Conservation (phyloP, 2,888 invertebrate species). For the Molorchus minor region DNA sequence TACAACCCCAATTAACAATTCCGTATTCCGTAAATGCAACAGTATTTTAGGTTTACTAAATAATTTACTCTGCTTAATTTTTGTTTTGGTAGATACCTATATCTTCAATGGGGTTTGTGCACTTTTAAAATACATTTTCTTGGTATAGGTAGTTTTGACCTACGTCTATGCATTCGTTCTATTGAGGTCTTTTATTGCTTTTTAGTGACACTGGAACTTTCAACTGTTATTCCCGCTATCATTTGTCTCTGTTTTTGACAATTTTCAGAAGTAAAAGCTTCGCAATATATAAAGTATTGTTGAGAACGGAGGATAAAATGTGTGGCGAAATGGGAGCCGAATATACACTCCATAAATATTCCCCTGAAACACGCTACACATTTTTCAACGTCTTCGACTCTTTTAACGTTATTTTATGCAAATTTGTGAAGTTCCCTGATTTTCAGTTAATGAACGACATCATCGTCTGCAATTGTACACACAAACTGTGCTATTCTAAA, state of each 20-base stretch:
- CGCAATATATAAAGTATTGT: conserved; percentile 18
- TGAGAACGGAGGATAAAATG: conserved; percentile 16
- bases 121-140: too few species aligned
- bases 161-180: too few species aligned
- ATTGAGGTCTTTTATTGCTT: conserved; percentile 15
- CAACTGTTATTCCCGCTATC: conserved; percentile 15
- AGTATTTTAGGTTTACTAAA: too few species aligned
- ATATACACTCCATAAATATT: conserved; percentile 23
- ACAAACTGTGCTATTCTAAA: too few species aligned
- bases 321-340: conserved; percentile 13
- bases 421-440: conserved; percentile 7
- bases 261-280: conserved; percentile 21
- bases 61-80: too few species aligned
- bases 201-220: conserved; percentile 6
- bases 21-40: too few species aligned
- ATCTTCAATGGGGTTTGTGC: too few species aligned
- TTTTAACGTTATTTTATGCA: conserved; percentile 20
- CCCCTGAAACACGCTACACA: conserved; percentile 12
- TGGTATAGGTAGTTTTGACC: too few species aligned
- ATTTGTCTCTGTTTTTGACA: conserved; percentile 26
- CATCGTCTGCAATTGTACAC: too few species aligned
- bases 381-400: conserved; percentile 21
- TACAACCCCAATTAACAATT: too few species aligned
- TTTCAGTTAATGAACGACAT: conserved; percentile 16
- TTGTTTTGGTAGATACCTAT: too few species aligned